Evolutionary conservation across 2,797 vertebrate species (phyloP).

Genomic region (Numenius phaeopus): DNA sequence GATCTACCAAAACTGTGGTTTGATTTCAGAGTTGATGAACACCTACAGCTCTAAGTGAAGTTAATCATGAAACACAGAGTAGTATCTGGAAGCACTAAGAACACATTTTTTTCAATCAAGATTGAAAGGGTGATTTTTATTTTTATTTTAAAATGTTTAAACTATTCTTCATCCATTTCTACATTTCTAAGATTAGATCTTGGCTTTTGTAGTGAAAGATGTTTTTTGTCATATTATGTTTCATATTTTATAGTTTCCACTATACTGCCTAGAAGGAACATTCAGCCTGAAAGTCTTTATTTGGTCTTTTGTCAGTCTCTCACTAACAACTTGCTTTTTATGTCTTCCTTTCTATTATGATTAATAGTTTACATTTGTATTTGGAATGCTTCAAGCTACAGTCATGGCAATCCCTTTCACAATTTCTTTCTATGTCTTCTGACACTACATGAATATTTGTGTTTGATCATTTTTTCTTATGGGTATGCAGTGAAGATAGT

Average conservation of each 20-base stretch:
- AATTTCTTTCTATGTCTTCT: constrained; percentile 11
- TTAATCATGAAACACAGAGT: not conserved
- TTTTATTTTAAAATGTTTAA: not conserved
- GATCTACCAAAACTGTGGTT: not conserved
- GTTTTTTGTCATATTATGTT: not conserved
- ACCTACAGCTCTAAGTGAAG: not conserved
- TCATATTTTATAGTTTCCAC: not conserved
- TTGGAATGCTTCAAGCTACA: constrained; percentile 13
- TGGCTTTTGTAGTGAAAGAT: not conserved
- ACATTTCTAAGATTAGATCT: not conserved
- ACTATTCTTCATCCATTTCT: not conserved
- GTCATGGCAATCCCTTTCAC: not conserved
- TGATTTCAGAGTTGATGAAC: not conserved
- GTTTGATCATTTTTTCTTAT: constrained; percentile 24
- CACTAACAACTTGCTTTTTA: constrained; percentile 29
- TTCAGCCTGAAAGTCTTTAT: constrained; percentile 27
- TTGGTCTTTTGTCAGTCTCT: constrained; percentile 36
- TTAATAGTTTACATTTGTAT: constrained; percentile 52
- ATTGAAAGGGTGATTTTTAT: not conserved
- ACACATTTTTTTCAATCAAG: not conserved
- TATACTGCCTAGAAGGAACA: not conserved
- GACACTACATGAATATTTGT: not conserved
- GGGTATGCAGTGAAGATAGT: not conserved
- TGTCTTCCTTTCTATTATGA: constrained; percentile 33
- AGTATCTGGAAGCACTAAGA: not conserved